A percentile compares a stretch with the other conserved stretches of the same genome.
These are phyloP conservation scores for Phenganax stokvisi DNA, from an alignment of 92 coral and sea anemone species.

Conservation along the genomic window DNA sequence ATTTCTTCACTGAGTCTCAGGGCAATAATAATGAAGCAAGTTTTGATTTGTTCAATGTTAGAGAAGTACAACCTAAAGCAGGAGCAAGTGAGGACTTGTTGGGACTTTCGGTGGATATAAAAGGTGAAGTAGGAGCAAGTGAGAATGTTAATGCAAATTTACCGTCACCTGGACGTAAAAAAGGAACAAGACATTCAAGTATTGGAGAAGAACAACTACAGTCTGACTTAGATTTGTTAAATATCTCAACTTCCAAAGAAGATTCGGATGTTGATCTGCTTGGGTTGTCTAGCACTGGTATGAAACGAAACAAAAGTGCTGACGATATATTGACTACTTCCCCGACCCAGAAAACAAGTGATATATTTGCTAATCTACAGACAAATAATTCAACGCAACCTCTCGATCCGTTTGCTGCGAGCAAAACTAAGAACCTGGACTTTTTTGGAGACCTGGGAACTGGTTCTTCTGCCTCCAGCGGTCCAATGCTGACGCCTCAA, in stretches of 20 bases:
- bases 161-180: slow-evolving; percentile 12
- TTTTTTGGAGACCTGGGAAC: slow-evolving; percentile 43
- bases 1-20: slow-evolving; percentile 57
- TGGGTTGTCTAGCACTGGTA: slow-evolving; percentile 37
- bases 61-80: slow-evolving; percentile 12
- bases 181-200: slow-evolving; percentile 34
- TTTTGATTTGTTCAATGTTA: slow-evolving; percentile 65
- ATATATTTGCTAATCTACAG: slow-evolving; percentile 69
- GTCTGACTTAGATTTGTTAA: slow-evolving; percentile 51
- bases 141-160: background rate
- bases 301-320: slow-evolving; percentile 79
- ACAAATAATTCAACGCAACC: slow-evolving; percentile 13
- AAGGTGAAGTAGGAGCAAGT: slow-evolving; percentile 28
- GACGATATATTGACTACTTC: slow-evolving; percentile 67
- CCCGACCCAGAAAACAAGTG: slow-evolving; percentile 54
- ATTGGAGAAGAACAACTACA: slow-evolving; percentile 28
- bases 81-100: slow-evolving; percentile 40
- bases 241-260: slow-evolving; percentile 45
- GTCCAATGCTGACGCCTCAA: slow-evolving; percentile 19
- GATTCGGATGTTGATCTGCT: slow-evolving; percentile 31
- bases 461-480: slow-evolving; percentile 18
- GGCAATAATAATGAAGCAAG: slow-evolving; percentile 16
- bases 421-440: slow-evolving; percentile 38
- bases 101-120: slow-evolving; percentile 36
- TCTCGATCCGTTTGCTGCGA: slow-evolving; percentile 52